Evolutionary conservation across 1,140 invertebrate genomes (phyloP), one percentile per base, ranked within the genome.

Genomic region (Limonius californicus): DNA sequence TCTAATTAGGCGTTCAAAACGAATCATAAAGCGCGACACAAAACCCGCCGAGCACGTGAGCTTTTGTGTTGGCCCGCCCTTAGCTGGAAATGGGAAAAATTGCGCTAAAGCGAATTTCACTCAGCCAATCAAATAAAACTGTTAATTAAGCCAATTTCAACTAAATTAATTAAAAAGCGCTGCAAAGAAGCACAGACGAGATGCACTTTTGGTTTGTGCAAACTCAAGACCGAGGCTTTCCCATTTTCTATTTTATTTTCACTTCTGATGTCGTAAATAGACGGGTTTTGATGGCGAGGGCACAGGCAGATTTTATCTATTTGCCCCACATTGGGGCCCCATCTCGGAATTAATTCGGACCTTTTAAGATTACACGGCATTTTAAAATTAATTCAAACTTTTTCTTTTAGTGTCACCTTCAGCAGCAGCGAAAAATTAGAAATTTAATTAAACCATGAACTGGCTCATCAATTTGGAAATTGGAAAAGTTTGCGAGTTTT

Each of bases 1-100:
- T 62, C 55, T 62, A 62, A 62, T 62, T 62, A 62, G 61, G 35
- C 54, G 19, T 47, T 32, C 27, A 50, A 50, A 50, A 50, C 35
- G 35, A 39, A 39, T 39, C 8, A 39, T 39, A 39, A 12, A 39
- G 35, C 8, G 8, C n/a, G 35, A 12, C 2, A 9, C 35, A 39
- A 39, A 12, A 2, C 35, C 2, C n/a, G 3, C 3, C 11, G 35
- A 12, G 35, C 35, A 39, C 11, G 3, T 6, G 35, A 39, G 35
- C 35, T 12, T 39, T 39, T 39, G n/a, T 12, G 2, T 39, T 27
- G 9, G 23, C 9, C 3, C 23, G 9, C 23, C 23, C 23, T n/a
- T n/a, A n/a, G n/a, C n/a, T n/a, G n/a, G n/a, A n/a, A n/a, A n/a
- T n/a, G n/a, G n/a, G n/a, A n/a, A n/a, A n/a, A n/a, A n/a, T n/a